These are phyloP conservation scores for Corvus moneduloides DNA, from an alignment of 2,113 vertebrate genomes.

Conservation along the genomic window DNA sequence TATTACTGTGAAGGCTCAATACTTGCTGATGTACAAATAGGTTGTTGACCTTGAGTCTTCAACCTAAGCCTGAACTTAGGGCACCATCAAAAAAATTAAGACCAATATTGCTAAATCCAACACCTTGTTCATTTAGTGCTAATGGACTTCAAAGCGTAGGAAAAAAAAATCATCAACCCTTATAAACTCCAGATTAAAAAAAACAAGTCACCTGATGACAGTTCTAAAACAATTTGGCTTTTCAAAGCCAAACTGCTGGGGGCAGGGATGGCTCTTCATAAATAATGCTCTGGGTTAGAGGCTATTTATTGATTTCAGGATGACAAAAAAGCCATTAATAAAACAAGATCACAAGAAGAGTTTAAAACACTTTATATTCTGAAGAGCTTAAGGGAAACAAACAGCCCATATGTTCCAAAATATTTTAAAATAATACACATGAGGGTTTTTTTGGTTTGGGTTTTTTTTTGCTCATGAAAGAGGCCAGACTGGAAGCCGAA, in stretches of 20 bases:
- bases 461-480: not conserved
- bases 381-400: not conserved
- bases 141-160: not conserved
- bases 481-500: not conserved
- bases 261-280: not conserved
- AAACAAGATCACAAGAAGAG: slow-evolving; percentile 14
- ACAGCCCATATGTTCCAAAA: not conserved
- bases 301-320: slow-evolving; percentile 23
- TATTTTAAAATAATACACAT: not conserved
- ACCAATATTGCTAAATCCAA: not conserved
- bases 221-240: not conserved
- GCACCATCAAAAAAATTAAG: not conserved
- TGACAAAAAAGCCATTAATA: slow-evolving; percentile 23
- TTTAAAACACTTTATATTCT: slow-evolving; percentile 17
- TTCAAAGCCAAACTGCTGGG: slow-evolving; percentile 14
- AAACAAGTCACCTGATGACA: not conserved
- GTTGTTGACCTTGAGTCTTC: not conserved
- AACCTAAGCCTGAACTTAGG: not conserved
- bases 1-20: not conserved
- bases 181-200: not conserved
- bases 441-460: not conserved
- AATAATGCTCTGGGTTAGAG: not conserved
- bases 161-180: not conserved
- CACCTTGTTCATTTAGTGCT: not conserved
- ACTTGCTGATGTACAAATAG: not conserved